These are phyloP conservation scores for Lagorchestes hirsutus DNA, from an alignment of 2,797 vertebrate genomes.

Conservation along the genomic window DNA sequence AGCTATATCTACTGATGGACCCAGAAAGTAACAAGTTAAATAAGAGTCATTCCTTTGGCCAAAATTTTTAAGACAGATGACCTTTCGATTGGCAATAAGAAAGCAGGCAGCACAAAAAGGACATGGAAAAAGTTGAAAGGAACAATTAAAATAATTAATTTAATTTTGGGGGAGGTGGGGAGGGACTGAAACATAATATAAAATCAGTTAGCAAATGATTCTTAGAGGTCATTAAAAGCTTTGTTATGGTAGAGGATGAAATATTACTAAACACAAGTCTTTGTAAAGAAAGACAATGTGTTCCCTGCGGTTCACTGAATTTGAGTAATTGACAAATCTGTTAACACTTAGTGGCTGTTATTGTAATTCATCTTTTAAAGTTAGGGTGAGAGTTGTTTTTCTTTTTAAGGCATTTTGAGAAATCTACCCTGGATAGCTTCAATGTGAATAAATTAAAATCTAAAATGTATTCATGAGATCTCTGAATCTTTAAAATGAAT, in stretches of 20 bases:
- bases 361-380: conserved; percentile 26
- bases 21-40: background rate
- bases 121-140: conserved; percentile 33
- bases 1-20: background rate
- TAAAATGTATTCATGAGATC: background rate
- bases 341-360: background rate
- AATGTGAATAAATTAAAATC: background rate
- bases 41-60: background rate
- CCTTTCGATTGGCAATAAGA: conserved; percentile 34
- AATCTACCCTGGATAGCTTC: background rate
- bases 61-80: background rate
- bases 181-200: conserved; percentile 53
- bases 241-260: conserved; percentile 66
- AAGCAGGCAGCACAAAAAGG: conserved; percentile 31
- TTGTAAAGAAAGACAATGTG: conserved; percentile 60
- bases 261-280: conserved; percentile 64
- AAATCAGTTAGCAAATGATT: conserved; percentile 68
- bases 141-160: conserved; percentile 65
- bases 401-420: background rate
- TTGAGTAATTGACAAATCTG: conserved; percentile 62
- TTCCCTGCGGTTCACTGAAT: background rate
- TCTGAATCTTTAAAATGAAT: conserved; percentile 7
- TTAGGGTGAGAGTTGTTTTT: conserved; percentile 20
- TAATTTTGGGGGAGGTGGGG: conserved; percentile 32
- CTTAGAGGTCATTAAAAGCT: conserved; percentile 72